A percentile compares a stretch with the other conserved stretches of the same genome.
These are phyloP conservation scores for Sericinus montela DNA, from an alignment of 2,888 invertebrate genomes.

Conservation along the genomic window DNA sequence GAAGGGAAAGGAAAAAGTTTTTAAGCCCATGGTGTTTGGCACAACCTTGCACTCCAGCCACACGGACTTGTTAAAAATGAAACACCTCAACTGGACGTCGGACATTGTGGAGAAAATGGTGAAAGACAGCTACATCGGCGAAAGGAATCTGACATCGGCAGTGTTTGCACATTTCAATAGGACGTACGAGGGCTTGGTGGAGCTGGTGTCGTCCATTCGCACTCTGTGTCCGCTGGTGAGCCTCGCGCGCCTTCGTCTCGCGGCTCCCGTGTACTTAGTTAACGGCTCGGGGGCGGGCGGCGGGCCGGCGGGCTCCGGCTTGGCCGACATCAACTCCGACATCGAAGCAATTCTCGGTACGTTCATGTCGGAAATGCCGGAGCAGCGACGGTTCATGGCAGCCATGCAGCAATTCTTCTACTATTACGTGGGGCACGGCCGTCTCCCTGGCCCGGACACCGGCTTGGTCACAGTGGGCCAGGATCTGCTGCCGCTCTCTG, in stretches of 20 bases:
- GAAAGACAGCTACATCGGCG: constrained; percentile 81
- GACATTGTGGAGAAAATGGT: constrained; percentile 82
- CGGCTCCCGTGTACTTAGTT: constrained; percentile 86
- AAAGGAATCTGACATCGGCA: constrained; percentile 80
- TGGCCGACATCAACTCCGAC: constrained; percentile 80
- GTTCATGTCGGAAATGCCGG: constrained; percentile 84
- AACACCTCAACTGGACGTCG: constrained; percentile 83
- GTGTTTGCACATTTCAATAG: constrained; percentile 83
- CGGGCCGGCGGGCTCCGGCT: constrained; percentile 56
- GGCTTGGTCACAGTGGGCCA: constrained; percentile 84
- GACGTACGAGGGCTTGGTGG: constrained; percentile 83
- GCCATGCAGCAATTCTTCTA: constrained; percentile 91
- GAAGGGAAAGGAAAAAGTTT: constrained; percentile 61
- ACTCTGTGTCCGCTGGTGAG: constrained; percentile 88
- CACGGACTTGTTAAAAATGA: constrained; percentile 78
- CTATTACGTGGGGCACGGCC: constrained; percentile 89
- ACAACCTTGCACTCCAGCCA: constrained; percentile 87
- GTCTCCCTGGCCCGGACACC: constrained; percentile 80
- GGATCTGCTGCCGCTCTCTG: constrained; percentile 81
- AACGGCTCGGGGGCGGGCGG: constrained; percentile 80
- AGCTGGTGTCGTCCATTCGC: constrained; percentile 88
- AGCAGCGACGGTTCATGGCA: constrained; percentile 86
- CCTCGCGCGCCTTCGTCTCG: constrained; percentile 81
- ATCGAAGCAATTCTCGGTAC: constrained; percentile 88
- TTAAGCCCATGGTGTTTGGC: constrained; percentile 82